Evolutionary conservation across 2,113 vertebrate genomes (phyloP), one percentile per base, ranked within the genome.

Genomic region (Mesoclemmys tuberculata): DNA sequence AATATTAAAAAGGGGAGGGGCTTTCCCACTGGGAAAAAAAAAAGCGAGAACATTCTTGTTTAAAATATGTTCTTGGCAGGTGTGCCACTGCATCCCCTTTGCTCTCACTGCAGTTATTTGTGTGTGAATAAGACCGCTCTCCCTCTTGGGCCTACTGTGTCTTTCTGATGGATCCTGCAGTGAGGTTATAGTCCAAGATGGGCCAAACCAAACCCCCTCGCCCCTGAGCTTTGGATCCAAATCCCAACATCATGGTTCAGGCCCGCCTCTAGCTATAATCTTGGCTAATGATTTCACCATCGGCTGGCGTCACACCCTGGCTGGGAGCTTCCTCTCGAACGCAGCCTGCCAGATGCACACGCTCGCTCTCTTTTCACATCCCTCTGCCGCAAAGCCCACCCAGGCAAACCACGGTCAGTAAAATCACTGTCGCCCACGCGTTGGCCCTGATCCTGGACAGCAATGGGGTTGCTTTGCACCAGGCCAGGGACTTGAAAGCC

Each of bases 241-340:
- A 85, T 52, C 41, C 38, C 55, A 41, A 26, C 84, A 35, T 46
- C 44, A 82, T 82, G 89, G 94, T 89, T 94, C 80, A 46, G 77
- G 22, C 88, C 21, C 90, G 90, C 88, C 84, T 84, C 90, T 94
- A 6, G 0, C 80, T 82, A 1, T 86, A 96, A 94, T 93, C 82
- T 92, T 6, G 74, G 56, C 90, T 94, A 78, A 93, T 93, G 95
- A 96, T 90, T 97, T 96, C 94, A 96, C 84, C 92, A 90, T 93
- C 82, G 38, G 46, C 80, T 78, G 94, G 93, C 95, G 92, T 85
- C 91, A 84, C 1, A 1, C 90, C 93, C 6, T 1, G 86, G 93
- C 90, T 91, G 85, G 87, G 80, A 94, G 95, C 85, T 94, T 38
- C 48, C 71, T 93, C 80, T 64, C 78, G 93, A 9, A 1, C 78